Percentiles rank a stretch among this genome's conserved stretches.
phyloP scores from a whole-genome alignment of 1,140 invertebrate genomes.

The Calycopis cecrops region DNA sequence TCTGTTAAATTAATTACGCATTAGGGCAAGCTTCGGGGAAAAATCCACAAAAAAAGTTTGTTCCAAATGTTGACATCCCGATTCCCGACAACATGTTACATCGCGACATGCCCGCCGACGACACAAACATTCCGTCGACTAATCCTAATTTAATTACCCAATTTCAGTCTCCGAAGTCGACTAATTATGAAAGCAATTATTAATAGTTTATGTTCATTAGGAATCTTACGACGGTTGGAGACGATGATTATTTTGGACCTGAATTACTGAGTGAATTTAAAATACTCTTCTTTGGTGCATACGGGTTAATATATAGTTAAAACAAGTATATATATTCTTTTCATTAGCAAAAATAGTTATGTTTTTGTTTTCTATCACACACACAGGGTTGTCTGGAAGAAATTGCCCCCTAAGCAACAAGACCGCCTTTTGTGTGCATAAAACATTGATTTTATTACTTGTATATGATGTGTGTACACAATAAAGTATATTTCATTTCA shows the following conservation, averaged over 20 bases:
- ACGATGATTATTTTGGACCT: not conserved
- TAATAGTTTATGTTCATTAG: conserved; percentile 6
- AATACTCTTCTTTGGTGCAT: no score
- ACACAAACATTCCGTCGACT: not conserved
- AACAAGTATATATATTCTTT: no score
- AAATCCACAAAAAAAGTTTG: not conserved
- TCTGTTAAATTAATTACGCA: conserved; percentile 3
- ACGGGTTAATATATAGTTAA: no score
- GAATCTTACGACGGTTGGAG: not conserved
- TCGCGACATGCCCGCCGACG: not conserved
- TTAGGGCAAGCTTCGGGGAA: not conserved
- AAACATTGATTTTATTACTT: no score
- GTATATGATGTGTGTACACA: no score
- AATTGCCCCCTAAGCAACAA: no score
- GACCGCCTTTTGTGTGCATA: no score
- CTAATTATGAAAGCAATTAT: conserved; percentile 5
- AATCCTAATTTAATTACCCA: conserved; percentile 5
- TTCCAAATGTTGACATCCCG: not conserved
- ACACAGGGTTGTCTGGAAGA: no score
- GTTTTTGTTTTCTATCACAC: no score
- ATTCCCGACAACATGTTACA: not conserved
- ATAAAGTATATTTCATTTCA: no score
- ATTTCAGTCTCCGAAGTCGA: not conserved
- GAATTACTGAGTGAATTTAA: no score
- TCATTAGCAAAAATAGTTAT: no score